Evolutionary conservation across 2,888 invertebrate species (phyloP).

Genomic region (Brachylomia viminalis): DNA sequence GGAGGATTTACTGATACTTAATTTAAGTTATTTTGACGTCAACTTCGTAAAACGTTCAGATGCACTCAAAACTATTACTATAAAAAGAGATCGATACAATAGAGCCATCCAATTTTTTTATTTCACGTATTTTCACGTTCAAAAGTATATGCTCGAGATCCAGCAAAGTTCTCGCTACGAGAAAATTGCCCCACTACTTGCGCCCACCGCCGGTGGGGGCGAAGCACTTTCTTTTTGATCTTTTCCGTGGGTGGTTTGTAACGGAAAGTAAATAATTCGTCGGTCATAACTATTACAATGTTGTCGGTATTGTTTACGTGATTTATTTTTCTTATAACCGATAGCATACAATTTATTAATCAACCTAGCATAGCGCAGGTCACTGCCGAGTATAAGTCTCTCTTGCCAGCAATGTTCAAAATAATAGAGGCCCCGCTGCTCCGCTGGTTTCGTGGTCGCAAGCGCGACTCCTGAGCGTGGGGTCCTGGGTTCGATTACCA

Average conservation of each 20-base stretch:
- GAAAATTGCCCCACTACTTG: constrained; percentile 15
- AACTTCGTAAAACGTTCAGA: background rate
- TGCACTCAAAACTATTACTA: background rate
- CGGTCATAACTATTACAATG: constrained; percentile 23
- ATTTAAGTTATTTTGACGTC: background rate
- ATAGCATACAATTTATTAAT: background rate
- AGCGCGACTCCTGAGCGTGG: too few species aligned
- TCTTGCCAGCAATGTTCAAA: too few species aligned
- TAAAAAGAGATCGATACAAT: background rate
- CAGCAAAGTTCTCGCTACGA: background rate
- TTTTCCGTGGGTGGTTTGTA: constrained; percentile 30
- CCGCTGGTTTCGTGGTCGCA: too few species aligned
- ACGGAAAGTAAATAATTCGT: constrained; percentile 40
- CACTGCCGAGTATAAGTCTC: background rate
- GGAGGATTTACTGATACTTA: background rate
- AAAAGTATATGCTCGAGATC: background rate
- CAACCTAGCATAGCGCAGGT: background rate
- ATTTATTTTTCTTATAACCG: constrained; percentile 2
- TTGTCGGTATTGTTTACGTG: constrained; percentile 19
- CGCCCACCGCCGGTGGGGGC: constrained; percentile 20
- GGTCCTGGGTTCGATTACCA: too few species aligned
- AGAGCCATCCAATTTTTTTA: background rate
- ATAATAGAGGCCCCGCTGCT: too few species aligned
- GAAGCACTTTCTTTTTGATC: constrained; percentile 37
- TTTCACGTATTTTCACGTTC: background rate